These are phyloP conservation scores for Drymodes brunneopygia DNA, from an alignment of 2,113 vertebrate genomes.

Conservation along the genomic window DNA sequence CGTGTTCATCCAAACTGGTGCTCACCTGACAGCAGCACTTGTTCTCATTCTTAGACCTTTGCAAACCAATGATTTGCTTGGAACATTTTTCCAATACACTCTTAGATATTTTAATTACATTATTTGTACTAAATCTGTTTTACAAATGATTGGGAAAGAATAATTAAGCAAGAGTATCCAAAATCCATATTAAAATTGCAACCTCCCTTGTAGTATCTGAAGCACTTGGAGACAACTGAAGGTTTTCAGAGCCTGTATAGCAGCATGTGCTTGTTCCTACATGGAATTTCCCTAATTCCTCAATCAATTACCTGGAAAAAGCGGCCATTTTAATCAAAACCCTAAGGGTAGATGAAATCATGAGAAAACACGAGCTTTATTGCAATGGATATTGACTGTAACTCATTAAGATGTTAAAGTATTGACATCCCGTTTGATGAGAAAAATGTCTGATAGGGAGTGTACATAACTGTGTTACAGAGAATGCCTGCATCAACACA, in stretches of 20 bases:
- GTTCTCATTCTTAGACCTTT: background rate
- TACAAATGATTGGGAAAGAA: background rate
- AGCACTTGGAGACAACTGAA: background rate
- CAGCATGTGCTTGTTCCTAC: background rate
- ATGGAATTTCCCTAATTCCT: constrained; percentile 48
- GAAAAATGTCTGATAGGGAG: constrained; percentile 51
- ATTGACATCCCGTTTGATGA: constrained; percentile 57
- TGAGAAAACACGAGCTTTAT: constrained; percentile 48
- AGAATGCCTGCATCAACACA: constrained; percentile 46
- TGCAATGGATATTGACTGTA: constrained; percentile 64
- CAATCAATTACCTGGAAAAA: constrained; percentile 54
- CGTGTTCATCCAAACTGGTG: background rate
- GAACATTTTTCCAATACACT: background rate
- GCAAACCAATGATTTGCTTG: background rate
- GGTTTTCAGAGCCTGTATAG: background rate
- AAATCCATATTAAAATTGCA: background rate
- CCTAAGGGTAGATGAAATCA: constrained; percentile 62
- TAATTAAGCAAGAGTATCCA: background rate
- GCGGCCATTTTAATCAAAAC: constrained; percentile 55
- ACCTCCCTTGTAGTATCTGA: background rate
- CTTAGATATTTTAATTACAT: background rate
- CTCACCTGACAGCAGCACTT: background rate
- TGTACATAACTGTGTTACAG: constrained; percentile 46
- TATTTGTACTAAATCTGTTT: background rate
- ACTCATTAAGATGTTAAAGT: constrained; percentile 67